These are phyloP conservation scores for Ceramica pisi DNA, from an alignment of 2,888 invertebrate genomes.

Conservation along the genomic window DNA sequence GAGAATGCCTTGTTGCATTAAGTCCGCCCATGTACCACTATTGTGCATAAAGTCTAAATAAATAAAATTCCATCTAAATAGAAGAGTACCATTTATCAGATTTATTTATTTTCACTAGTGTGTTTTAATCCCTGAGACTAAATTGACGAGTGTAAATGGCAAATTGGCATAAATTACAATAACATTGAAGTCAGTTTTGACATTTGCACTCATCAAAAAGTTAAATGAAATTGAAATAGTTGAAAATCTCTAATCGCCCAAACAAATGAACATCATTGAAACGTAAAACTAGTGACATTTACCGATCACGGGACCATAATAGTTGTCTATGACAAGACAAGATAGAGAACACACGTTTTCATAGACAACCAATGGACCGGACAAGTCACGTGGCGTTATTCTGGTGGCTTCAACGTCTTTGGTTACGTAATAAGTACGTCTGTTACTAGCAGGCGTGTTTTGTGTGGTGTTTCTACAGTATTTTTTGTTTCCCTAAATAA, in stretches of 20 bases:
- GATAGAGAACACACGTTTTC: slow-evolving; percentile 18
- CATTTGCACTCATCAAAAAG: no score
- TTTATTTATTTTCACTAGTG: neutral
- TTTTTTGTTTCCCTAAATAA: neutral
- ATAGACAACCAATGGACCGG: slow-evolving; percentile 21
- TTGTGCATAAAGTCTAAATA: no score
- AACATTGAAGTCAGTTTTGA: no score
- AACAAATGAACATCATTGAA: neutral
- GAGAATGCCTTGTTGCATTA: no score
- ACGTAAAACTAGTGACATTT: neutral
- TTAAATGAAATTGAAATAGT: neutral
- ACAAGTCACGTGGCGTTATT: slow-evolving; percentile 37
- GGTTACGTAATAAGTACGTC: slow-evolving; percentile 14
- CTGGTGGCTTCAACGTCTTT: slow-evolving; percentile 10
- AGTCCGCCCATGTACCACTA: no score
- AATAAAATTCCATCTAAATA: no score
- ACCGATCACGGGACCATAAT: slow-evolving; percentile 5
- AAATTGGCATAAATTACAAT: no score
- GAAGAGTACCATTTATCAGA: no score
- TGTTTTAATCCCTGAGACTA: no score
- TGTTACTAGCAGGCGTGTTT: slow-evolving; percentile 16
- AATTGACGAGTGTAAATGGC: no score
- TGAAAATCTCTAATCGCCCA: no score
- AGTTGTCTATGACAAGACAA: slow-evolving; percentile 11
- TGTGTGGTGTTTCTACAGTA: neutral